phyloP scores from a whole-genome alignment of 2,888 invertebrate species.

The Ptilodon capucinus region DNA sequence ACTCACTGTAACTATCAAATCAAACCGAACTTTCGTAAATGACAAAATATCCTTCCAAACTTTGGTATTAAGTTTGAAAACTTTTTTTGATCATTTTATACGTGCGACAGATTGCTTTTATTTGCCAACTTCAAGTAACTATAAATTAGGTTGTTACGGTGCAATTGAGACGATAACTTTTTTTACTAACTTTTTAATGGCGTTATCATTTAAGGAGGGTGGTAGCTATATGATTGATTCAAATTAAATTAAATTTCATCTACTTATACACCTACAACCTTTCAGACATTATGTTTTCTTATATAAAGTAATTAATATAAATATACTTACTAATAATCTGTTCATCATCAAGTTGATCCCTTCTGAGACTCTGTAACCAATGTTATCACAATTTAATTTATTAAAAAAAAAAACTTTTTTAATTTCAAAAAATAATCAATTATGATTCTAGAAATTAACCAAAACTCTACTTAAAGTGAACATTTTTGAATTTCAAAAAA shows the following conservation, averaged over 20 bases:
- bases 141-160: background rate
- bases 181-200: background rate
- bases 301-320: background rate
- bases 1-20: too few relatives aligned
- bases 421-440: constrained; percentile 8
- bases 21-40: too few relatives aligned
- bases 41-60: too few relatives aligned
- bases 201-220: background rate
- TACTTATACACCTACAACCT: too few relatives aligned
- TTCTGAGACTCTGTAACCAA: constrained; percentile 52
- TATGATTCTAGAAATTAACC: background rate
- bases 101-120: too few relatives aligned
- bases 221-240: too few relatives aligned
- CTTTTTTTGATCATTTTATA: too few relatives aligned
- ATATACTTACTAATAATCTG: constrained; percentile 75
- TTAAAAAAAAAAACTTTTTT: constrained; percentile 6
- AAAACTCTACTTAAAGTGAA: constrained; percentile 64
- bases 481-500: too few relatives aligned
- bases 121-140: too few relatives aligned
- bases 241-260: too few relatives aligned
- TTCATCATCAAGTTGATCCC: constrained; percentile 71
- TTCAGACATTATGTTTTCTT: too few relatives aligned
- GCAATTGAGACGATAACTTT: background rate
- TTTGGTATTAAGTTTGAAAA: background rate
- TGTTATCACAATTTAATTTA: constrained; percentile 13